Base-by-base conservation (phyloP, 2,888 invertebrate species). In the Synergus laeviventris region DNA sequence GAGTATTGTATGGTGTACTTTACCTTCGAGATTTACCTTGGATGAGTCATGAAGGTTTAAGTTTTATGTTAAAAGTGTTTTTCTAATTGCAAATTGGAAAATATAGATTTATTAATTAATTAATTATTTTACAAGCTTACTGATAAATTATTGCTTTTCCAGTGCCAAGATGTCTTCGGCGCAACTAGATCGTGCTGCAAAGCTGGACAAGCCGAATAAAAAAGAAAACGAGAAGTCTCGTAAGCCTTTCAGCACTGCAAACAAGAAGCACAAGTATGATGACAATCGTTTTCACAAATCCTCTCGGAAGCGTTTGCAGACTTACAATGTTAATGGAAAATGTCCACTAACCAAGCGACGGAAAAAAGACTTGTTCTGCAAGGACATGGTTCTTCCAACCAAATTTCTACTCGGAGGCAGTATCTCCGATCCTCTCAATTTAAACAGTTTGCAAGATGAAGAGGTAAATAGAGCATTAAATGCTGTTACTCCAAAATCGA, bases 341-440 rank as follows among this genome's bases (percentile, higher is more conserved):
- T 94, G 95, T 88, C 92, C 95, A 70, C 95, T 95, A 0, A 94
- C 95, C 85, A 96, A 96, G 86, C 93, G 95, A 77, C 93, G 95
- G 74, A 94, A 95, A 82, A 95, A 95, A 86, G 94, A 95, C 83
- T 89, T 89, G n/a, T 93, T 93, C 76, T 54, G 54, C 54, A 45
- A 45, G 21, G 66, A 21, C 16, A 94, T 96, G 83, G 96, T 97
- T 86, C 95, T 97, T 74, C 98, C 98, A 0, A 97, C 97, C 0
- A 98, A 98, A 91, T 98, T 99, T 91, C 92, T 97, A 5, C 93
- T 98, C 1, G 99, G 98, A 62, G 99, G 98, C 11, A 98, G 97
- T 91, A 98, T 98, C 83, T 96, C 96, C 83, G 99, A 99, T 92
- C 99, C 98, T 0, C 91, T 99, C 64, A 99, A 99, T 92, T 91